Percentiles rank a stretch among this genome's conserved stretches.
These are phyloP conservation scores for Serrognathus titanus DNA, from an alignment of 2,888 invertebrate genomes.

Conservation along the genomic window DNA sequence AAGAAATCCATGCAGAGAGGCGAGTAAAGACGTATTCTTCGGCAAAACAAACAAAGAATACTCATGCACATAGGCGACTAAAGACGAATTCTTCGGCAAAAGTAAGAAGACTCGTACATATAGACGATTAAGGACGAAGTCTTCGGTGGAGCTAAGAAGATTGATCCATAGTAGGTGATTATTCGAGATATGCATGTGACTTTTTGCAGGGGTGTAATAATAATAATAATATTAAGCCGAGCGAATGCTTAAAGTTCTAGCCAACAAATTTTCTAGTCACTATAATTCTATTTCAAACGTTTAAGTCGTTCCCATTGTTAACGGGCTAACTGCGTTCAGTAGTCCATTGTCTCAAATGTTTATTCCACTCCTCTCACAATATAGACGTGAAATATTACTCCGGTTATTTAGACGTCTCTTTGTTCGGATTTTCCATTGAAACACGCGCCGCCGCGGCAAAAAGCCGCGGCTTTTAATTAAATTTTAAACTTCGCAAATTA, in stretches of 20 bases:
- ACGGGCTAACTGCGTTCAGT: constrained; percentile 28
- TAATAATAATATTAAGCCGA: too few species aligned
- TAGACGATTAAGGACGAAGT: too few species aligned
- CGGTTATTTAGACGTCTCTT: constrained; percentile 34
- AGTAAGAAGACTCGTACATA: too few species aligned
- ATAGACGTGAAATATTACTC: constrained; percentile 38
- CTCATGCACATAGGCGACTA: too few species aligned
- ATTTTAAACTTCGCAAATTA: neutral
- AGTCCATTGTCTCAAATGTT: constrained; percentile 39
- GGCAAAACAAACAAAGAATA: too few species aligned
- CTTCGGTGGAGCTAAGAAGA: too few species aligned
- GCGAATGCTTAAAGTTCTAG: neutral
- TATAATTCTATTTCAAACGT: constrained; percentile 34
- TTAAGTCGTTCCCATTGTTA: constrained; percentile 34
- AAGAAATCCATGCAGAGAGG: too few species aligned
- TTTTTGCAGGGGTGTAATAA: too few species aligned
- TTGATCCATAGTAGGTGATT: too few species aligned
- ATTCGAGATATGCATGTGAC: too few species aligned
- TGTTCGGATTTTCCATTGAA: constrained; percentile 22
- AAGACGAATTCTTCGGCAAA: too few species aligned
- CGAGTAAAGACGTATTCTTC: too few species aligned
- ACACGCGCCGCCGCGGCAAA: neutral
- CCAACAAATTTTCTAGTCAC: constrained; percentile 15
- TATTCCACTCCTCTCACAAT: constrained; percentile 37
- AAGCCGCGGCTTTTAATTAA: neutral